phyloP scores from a whole-genome alignment of 2,888 invertebrate genomes.

The Oeneis ivallda region DNA sequence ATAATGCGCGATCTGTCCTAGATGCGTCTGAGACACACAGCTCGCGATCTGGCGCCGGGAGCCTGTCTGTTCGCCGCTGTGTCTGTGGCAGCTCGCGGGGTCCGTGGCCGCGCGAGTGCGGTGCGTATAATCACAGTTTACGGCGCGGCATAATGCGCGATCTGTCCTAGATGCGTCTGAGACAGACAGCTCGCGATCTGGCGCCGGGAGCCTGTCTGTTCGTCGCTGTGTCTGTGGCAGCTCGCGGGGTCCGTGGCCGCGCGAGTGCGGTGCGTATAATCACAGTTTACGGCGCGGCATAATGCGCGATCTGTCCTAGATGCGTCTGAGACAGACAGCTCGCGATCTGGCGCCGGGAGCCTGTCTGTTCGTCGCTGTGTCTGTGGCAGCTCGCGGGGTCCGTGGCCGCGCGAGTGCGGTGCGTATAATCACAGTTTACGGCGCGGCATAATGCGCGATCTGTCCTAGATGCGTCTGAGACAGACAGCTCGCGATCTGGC shows the following conservation, averaged over 20 bases:
- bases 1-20: slow-evolving; percentile 54
- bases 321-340: slow-evolving; percentile 25
- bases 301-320: slow-evolving; percentile 51
- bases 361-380: too few species aligned
- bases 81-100: slow-evolving; percentile 44
- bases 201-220: too few species aligned
- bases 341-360: too few species aligned
- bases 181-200: neutral
- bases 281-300: slow-evolving; percentile 62
- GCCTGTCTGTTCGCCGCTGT: slow-evolving; percentile 37
- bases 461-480: too few species aligned
- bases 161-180: slow-evolving; percentile 43
- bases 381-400: too few species aligned
- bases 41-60: neutral
- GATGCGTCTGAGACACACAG: slow-evolving; percentile 29
- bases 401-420: too few species aligned
- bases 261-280: slow-evolving; percentile 1
- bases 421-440: too few species aligned
- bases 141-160: slow-evolving; percentile 58
- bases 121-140: slow-evolving; percentile 67
- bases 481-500: too few species aligned
- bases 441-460: too few species aligned
- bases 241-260: slow-evolving; percentile 49
- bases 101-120: slow-evolving; percentile 51
- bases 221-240: too few species aligned